Base-by-base conservation (phyloP, 2,797 vertebrate genomes). In the Vultur gryphus region DNA sequence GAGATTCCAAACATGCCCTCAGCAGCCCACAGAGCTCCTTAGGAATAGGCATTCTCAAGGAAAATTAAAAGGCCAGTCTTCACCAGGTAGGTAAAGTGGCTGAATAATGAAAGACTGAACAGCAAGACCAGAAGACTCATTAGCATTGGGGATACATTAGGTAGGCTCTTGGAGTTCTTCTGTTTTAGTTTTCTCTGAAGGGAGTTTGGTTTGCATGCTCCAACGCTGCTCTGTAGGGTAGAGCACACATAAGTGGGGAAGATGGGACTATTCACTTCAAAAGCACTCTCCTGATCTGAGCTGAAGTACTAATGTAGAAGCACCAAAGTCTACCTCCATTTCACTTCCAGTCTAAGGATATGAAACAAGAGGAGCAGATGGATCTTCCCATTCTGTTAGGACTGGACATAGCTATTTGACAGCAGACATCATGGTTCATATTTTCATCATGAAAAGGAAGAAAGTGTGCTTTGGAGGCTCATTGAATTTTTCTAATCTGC, bases 231-330 rank as follows among this genome's bases (percentile, higher is more conserved):
- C 21, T 25, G 15, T 35, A 37, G 7, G 26, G 19, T 28, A 17
- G 26, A 54, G 12, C 11, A 10, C 16, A 7, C 1, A 0, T 12
- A n/a, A 85, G 49, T 7, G 26, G 12, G n/a, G 6, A 59, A 29
- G 14, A 59, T 14, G 8, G 17, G 9, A 21, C 20, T 59, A 10
- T 18, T 81, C 35, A 18, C 19, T 80, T 66, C 59, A 52, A 44
- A 88, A 92, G 1, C 37, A 52, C 12, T 75, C 9, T 52, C 18
- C 41, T 65, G 62, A 18, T 73, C 35, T 73, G 26, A 73, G 11
- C 57, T 90, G 55, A 76, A 87, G 55, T 64, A 57, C 9, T 59
- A 29, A 21, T n/a, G 31, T 29, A 76, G n/a, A 83, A 55, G 5
- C 28, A 55, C 9, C 51, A 24, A 84, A 85, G 13, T 43, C 23